Evolutionary conservation across 2,888 invertebrate species (phyloP).

Genomic region (Eupelmus urozonus): DNA sequence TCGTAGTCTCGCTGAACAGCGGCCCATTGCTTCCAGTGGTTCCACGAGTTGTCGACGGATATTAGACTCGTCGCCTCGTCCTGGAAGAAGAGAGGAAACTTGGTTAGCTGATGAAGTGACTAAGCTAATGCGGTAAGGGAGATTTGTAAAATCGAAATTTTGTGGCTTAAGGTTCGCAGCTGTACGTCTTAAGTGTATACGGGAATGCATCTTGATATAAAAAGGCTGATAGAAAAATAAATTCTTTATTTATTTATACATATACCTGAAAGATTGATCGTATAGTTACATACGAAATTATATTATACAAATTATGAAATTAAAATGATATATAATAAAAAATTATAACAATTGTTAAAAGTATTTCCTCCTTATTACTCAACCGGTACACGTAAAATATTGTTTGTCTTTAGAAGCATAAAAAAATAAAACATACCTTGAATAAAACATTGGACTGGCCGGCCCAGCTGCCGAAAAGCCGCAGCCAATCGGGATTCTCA

Average conservation of each 20-base stretch:
- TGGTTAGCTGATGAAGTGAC: too few species aligned
- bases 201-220: not conserved
- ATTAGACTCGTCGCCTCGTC: slow-evolving; percentile 77
- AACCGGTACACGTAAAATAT: too few species aligned
- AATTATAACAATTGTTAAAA: not conserved
- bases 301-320: not conserved
- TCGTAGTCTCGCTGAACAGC: slow-evolving; percentile 60
- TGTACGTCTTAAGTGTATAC: too few species aligned
- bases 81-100: too few species aligned
- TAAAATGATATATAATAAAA: too few species aligned
- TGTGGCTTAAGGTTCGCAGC: not conserved
- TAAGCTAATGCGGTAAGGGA: too few species aligned
- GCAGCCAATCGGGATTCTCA: slow-evolving; percentile 81
- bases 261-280: not conserved
- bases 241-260: slow-evolving; percentile 30
- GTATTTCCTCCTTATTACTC: too few species aligned
- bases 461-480: slow-evolving; percentile 82
- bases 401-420: not conserved
- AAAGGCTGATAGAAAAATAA: slow-evolving; percentile 29
- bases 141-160: too few species aligned
- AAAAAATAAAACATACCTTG: slow-evolving; percentile 75
- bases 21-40: slow-evolving; percentile 69
- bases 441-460: slow-evolving; percentile 79
- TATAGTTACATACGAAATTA: not conserved
- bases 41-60: slow-evolving; percentile 71